phyloP scores from a whole-genome alignment of 2,797 vertebrate species.

The Carcharodon carcharias region DNA sequence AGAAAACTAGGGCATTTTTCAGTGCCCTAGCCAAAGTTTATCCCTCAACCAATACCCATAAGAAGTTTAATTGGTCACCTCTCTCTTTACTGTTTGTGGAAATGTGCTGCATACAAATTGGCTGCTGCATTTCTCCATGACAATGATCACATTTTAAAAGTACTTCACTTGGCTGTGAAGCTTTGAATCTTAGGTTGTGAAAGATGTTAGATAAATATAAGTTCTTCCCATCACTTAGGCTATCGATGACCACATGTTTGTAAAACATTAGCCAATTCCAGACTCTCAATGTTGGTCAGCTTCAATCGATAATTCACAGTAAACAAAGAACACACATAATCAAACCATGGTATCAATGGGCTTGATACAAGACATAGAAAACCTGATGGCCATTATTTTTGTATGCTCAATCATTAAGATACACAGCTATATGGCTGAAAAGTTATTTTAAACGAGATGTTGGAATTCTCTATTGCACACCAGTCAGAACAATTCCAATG shows the following conservation, averaged over 20 bases:
- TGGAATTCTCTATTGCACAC: no score
- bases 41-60: neutral
- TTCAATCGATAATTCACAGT: neutral
- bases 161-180: neutral
- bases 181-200: neutral
- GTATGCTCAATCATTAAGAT: neutral
- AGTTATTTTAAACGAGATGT: no score
- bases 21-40: no score
- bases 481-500: neutral
- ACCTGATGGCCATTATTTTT: neutral
- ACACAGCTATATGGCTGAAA: no score
- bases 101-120: neutral
- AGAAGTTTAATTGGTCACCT: neutral
- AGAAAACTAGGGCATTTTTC: neutral
- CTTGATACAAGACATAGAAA: neutral
- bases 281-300: no score
- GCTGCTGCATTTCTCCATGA: neutral
- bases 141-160: neutral
- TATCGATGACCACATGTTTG: neutral
- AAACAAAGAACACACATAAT: neutral
- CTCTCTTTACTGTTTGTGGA: neutral
- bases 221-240: neutral
- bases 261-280: neutral
- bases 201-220: neutral
- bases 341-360: neutral